Percentiles rank a stretch among this genome's conserved stretches.
These are phyloP conservation scores for Trichacis sp. DNA, from an alignment of 2,888 invertebrate species.

Conservation along the genomic window DNA sequence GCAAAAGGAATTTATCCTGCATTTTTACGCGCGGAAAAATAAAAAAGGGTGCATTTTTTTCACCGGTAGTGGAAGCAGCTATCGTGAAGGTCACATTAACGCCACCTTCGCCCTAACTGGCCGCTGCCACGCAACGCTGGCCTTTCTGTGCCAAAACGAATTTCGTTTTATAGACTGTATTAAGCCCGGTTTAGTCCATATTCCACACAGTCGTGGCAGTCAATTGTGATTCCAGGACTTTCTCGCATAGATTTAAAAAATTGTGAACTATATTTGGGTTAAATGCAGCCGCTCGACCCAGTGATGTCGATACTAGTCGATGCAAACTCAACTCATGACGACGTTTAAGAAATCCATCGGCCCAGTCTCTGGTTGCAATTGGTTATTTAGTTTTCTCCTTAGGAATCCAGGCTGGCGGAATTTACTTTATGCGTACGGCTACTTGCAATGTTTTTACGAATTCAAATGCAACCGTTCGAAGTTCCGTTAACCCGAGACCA, in stretches of 20 bases:
- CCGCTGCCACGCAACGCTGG: constrained; percentile 61
- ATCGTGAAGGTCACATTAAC: constrained; percentile 50
- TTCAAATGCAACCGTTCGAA: constrained; percentile 2
- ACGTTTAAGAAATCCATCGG: constrained; percentile 4
- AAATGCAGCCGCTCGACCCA: constrained; percentile 11
- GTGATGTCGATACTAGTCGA: constrained; percentile 9
- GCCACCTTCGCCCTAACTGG: constrained; percentile 63
- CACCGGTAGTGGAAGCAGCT: constrained; percentile 57
- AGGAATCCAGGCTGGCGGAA: no score
- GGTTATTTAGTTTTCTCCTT: neutral
- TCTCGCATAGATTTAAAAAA: neutral
- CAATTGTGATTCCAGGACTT: no score
- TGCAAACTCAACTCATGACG: neutral
- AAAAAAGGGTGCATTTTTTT: constrained; percentile 56
- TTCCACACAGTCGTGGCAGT: constrained; percentile 24
- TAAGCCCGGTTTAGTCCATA: no score
- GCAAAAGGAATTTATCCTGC: constrained; percentile 16
- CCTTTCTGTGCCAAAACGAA: constrained; percentile 59
- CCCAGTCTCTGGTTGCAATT: constrained; percentile 4
- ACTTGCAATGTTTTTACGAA: neutral
- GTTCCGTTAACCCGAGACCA: neutral
- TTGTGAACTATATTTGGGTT: constrained; percentile 5
- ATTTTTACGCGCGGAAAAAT: constrained; percentile 51
- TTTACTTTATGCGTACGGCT: neutral
- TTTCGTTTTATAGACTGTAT: constrained; percentile 57